Percentiles rank a stretch among this genome's conserved stretches.
Conservation (phyloP, 2,888 invertebrate genomes). For the Lacanobia oleracea region DNA sequence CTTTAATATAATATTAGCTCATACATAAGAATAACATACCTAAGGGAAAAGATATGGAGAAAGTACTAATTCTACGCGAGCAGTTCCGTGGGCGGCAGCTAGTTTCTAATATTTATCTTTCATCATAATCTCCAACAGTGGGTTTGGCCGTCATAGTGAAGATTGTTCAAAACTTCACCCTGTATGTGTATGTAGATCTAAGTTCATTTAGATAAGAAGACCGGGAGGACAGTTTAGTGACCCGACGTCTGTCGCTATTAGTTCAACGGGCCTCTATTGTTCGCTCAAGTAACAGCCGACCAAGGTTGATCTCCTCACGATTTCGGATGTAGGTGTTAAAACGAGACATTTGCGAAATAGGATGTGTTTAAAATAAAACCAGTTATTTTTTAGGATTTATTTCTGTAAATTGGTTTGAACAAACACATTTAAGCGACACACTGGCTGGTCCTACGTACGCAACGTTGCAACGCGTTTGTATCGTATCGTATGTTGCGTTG, state of each 20-base stretch:
- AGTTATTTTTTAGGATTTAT: not conserved
- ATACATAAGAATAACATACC: no score
- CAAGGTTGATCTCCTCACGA: constrained; percentile 63
- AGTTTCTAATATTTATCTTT: not conserved
- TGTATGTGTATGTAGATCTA: constrained; percentile 1
- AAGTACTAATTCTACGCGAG: no score
- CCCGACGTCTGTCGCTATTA: constrained; percentile 54
- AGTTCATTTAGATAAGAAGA: constrained; percentile 53
- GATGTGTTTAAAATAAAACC: constrained; percentile 4
- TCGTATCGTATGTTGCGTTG: no score
- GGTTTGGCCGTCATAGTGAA: not conserved
- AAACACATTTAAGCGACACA: no score
- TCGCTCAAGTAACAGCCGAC: constrained; percentile 39
- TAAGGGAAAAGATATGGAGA: no score
- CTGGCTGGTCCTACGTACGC: no score
- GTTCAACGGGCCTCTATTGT: constrained; percentile 50
- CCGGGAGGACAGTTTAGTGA: constrained; percentile 65
- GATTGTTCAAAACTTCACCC: not conserved
- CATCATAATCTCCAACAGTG: not conserved
- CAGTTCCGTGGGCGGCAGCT: no score
- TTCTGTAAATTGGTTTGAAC: not conserved
- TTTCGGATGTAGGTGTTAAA: constrained; percentile 62
- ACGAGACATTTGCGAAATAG: constrained; percentile 22
- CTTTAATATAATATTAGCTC: no score
- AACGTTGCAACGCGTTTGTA: no score